phyloP scores from a whole-genome alignment of 2,113 vertebrate genomes.

The Pterocles orientalis region DNA sequence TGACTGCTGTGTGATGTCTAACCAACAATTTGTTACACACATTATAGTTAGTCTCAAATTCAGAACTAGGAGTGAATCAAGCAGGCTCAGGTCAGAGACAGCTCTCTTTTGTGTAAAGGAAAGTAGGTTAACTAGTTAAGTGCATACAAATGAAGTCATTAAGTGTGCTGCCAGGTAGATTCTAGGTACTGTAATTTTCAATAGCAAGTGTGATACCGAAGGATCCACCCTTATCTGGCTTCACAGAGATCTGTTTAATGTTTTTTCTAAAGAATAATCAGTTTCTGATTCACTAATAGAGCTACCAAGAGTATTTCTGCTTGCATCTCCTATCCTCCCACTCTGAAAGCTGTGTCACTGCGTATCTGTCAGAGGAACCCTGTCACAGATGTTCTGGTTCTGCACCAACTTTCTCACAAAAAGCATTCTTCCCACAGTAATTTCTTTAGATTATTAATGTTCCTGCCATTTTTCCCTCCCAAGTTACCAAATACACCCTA shows the following conservation, averaged over 20 bases:
- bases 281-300: slow-evolving; percentile 1
- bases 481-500: neutral
- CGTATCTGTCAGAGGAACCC: slow-evolving; percentile 38
- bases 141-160: slow-evolving; percentile 53
- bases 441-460: neutral
- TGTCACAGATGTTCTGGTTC: slow-evolving; percentile 57
- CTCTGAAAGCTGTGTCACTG: slow-evolving; percentile 49
- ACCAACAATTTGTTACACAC: neutral
- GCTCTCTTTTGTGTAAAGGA: slow-evolving; percentile 20
- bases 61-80: neutral
- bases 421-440: neutral
- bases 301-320: slow-evolving; percentile 28
- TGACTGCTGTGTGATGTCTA: neutral
- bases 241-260: neutral
- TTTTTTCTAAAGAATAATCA: neutral
- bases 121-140: slow-evolving; percentile 64
- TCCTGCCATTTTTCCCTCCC: neutral
- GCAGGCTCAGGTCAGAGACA: slow-evolving; percentile 24
- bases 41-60: neutral
- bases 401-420: neutral
- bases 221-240: neutral
- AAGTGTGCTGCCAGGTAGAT: slow-evolving; percentile 15
- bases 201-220: neutral
- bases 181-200: neutral
- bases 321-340: slow-evolving; percentile 49